These are phyloP conservation scores for Nemoura dubitans DNA, from an alignment of 2,888 invertebrate species.

Conservation along the genomic window DNA sequence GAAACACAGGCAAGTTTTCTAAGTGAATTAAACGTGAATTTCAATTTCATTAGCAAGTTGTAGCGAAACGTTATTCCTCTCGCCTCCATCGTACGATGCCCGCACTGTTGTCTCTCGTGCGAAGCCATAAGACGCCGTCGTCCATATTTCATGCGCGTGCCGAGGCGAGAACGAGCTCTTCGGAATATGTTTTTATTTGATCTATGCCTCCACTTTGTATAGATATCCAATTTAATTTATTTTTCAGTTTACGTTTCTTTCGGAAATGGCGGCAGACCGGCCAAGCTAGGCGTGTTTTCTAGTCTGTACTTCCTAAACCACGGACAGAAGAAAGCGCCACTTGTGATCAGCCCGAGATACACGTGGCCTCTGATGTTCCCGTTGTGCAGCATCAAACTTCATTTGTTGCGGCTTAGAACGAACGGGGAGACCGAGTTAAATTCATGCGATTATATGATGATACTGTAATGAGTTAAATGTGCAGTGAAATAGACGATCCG, in stretches of 20 bases:
- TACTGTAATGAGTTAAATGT: conserved; percentile 32
- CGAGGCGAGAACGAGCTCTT: background rate
- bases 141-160: background rate
- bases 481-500: conserved; percentile 30
- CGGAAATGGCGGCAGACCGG: background rate
- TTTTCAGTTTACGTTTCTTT: background rate
- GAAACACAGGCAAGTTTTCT: background rate
- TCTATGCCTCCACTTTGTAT: background rate
- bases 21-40: conserved; percentile 19
- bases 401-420: background rate
- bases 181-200: background rate
- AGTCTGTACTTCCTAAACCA: background rate
- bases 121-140: background rate
- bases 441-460: conserved; percentile 29
- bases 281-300: background rate
- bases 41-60: background rate
- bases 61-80: background rate
- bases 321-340: background rate
- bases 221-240: background rate
- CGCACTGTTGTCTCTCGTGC: too few species aligned
- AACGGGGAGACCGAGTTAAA: conserved; percentile 8
- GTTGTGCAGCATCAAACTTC: background rate
- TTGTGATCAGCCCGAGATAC: background rate
- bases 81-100: background rate
- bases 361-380: too few species aligned